Conservation (phyloP, 2,888 invertebrate genomes). For the Dicranocentrus wangi region DNA sequence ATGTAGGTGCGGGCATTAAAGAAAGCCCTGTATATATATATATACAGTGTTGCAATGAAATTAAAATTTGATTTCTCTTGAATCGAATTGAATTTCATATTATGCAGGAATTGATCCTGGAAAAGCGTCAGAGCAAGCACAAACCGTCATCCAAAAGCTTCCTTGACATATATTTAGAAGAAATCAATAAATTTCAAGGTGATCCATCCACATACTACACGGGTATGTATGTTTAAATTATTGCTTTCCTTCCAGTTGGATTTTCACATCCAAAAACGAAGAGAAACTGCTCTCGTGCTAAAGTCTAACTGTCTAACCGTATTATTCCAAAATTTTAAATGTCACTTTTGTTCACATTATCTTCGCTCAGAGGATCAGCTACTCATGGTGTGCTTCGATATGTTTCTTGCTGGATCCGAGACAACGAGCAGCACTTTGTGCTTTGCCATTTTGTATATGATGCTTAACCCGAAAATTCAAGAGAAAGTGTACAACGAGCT, state of each 20-base stretch:
- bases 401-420: constrained; percentile 71
- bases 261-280: too few relatives aligned
- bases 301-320: too few relatives aligned
- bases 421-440: constrained; percentile 72
- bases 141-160: constrained; percentile 20
- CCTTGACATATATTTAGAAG: constrained; percentile 50
- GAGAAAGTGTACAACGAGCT: constrained; percentile 73
- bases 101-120: constrained; percentile 33
- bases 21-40: too few relatives aligned
- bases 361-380: constrained; percentile 3
- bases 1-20: too few relatives aligned
- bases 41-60: too few relatives aligned
- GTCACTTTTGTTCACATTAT: too few relatives aligned
- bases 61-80: too few relatives aligned
- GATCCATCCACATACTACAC: constrained; percentile 9
- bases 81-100: too few relatives aligned
- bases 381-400: neutral
- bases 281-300: too few relatives aligned
- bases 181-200: constrained; percentile 39
- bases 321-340: too few relatives aligned
- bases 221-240: too few relatives aligned
- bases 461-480: constrained; percentile 71
- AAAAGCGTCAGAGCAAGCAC: neutral
- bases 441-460: constrained; percentile 73
- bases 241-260: too few relatives aligned